phyloP scores from a whole-genome alignment of 2,113 vertebrate genomes.

The Lontra canadensis region DNA sequence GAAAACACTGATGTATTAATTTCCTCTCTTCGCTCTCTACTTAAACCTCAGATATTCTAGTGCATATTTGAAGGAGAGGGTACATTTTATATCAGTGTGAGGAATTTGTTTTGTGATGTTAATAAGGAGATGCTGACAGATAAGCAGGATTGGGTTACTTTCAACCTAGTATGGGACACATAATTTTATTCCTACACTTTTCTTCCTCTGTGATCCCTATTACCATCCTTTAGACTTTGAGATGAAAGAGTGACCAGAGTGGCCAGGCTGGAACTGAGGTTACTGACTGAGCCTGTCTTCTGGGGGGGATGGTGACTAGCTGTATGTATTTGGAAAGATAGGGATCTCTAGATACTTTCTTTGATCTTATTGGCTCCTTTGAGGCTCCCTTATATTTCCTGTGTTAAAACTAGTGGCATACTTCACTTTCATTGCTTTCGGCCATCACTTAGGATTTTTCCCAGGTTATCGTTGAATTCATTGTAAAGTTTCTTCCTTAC shows the following conservation, averaged over 20 bases:
- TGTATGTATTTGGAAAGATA: neutral
- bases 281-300: neutral
- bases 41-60: neutral
- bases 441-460: neutral
- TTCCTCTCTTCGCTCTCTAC: neutral
- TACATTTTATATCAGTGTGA: neutral
- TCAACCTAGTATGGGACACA: neutral
- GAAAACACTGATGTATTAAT: neutral
- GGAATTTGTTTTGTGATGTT: neutral
- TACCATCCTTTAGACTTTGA: neutral
- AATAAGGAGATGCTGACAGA: neutral
- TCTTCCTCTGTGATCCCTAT: neutral
- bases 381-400: neutral
- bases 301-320: neutral
- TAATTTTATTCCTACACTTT: neutral
- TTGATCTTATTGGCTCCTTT: neutral
- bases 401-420: neutral
- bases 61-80: neutral
- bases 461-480: neutral
- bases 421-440: neutral
- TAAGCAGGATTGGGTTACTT: neutral
- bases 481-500: neutral
- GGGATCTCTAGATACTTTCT: neutral
- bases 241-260: neutral
- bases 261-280: neutral